Base-by-base conservation (phyloP, 2,888 invertebrate species). In the Callosobruchus maculatus region DNA sequence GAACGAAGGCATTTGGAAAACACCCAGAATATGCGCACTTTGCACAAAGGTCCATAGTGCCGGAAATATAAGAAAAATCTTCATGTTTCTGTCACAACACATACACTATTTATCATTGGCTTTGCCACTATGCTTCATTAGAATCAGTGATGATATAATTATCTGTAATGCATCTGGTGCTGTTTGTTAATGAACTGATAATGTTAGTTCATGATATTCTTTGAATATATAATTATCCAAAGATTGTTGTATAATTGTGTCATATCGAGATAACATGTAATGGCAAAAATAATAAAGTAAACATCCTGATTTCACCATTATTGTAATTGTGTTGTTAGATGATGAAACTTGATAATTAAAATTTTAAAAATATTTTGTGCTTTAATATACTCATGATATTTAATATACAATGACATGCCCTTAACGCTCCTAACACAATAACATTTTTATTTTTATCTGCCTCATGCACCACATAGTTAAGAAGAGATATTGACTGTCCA, bases 1-100 rank as follows among this genome's bases (percentile, higher is more conserved):
- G 49, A 80, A 77, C 0, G 82, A 81, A 18, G 84, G 82, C 68
- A 80, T 76, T 68, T 80, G 78, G 70, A 83, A 81, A 13, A 81
- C 80, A 20, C 81, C 79, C 26, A 83, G 76, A 74, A 82, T 82
- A 22, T 79, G 79, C 9, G 82, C 81, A 75, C 81, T 49, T 49
- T 49, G 1, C 18, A 18, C 7, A 49, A 18, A 49, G 1, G 49
- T 18, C 49, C 49, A 49, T 49, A 49, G 49, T 49, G 49, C 18
- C 13, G 18, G 49, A 18, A 49, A 18, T 13, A 49, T 49, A 18
- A 49, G 49, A 49, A 49, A 18, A 49, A 3, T 13, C 13, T 49
- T 49, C 49, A 49, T 49, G 1, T 49, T 30, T 3, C 9, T 49
- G 49, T 49, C 49, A 49, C 49, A 49, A 1, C 1, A 18, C 7